Conservation (phyloP, 2,797 vertebrate species). For the Orientallactaga sibirica region DNA sequence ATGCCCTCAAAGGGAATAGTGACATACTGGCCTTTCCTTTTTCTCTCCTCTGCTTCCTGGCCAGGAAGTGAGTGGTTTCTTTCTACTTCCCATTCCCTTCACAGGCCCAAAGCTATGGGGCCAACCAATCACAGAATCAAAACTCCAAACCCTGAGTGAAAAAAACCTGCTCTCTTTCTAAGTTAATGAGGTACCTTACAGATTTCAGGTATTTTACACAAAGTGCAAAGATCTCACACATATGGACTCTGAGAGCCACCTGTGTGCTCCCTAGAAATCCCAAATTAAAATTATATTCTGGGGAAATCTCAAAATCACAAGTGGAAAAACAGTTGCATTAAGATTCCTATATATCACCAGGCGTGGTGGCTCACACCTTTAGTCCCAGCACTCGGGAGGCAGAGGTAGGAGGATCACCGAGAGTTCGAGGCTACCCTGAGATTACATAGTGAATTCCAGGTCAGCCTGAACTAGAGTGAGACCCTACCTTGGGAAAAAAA, state of each 20-base stretch:
- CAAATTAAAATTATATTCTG: neutral
- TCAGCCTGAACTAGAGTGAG: too few species aligned
- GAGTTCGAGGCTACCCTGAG: too few species aligned
- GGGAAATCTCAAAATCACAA: neutral
- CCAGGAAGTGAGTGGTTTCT: neutral
- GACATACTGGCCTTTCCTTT: neutral
- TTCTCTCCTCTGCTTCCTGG: neutral
- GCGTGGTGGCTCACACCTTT: too few species aligned
- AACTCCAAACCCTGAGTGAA: neutral
- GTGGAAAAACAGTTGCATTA: neutral
- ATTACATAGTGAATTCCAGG: too few species aligned
- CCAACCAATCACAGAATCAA: neutral
- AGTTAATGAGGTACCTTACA: neutral
- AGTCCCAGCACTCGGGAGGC: too few species aligned
- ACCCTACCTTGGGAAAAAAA: too few species aligned
- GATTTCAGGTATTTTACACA: neutral
- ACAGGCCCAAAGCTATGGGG: neutral
- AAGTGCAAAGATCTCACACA: neutral
- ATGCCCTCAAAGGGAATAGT: neutral
- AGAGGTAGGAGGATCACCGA: too few species aligned
- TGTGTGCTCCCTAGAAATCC: neutral
- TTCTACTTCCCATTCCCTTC: neutral
- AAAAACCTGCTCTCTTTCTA: neutral
- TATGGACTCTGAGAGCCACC: neutral
- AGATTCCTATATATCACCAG: conserved; percentile 4